phyloP scores from a whole-genome alignment of 2,113 vertebrate species.

The Chaenogobius annularis region DNA sequence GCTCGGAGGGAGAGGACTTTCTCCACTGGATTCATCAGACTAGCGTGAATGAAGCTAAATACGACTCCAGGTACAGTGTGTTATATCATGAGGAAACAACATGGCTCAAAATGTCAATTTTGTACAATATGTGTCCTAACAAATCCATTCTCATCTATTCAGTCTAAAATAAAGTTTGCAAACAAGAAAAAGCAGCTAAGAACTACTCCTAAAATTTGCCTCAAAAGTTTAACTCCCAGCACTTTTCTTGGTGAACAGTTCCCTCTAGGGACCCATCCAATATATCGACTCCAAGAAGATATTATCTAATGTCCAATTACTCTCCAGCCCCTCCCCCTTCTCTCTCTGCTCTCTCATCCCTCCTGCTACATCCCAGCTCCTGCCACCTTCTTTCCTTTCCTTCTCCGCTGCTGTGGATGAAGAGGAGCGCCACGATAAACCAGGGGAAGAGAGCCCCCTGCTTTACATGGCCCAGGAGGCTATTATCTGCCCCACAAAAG shows the following conservation, averaged over 20 bases:
- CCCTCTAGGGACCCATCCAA: slow-evolving; percentile 52
- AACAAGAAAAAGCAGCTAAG: too few species aligned
- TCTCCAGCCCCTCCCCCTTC: slow-evolving; percentile 15
- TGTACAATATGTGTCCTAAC: too few species aligned
- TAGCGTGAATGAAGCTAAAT: too few species aligned
- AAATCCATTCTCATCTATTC: background rate
- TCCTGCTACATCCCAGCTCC: slow-evolving; percentile 24
- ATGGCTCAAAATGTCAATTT: too few species aligned
- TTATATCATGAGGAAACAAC: too few species aligned
- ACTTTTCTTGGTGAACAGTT: slow-evolving; percentile 42
- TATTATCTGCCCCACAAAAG: slow-evolving; percentile 72
- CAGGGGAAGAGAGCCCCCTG: slow-evolving; percentile 59
- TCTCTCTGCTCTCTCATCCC: slow-evolving; percentile 20
- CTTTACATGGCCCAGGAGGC: slow-evolving; percentile 73
- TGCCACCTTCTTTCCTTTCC: slow-evolving; percentile 42
- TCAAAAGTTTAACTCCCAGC: slow-evolving; percentile 34
- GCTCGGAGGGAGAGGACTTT: too few species aligned
- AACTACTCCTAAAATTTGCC: background rate
- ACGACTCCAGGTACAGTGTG: too few species aligned
- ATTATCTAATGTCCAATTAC: slow-evolving; percentile 67
- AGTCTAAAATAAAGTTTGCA: background rate
- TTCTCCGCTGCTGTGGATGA: slow-evolving; percentile 47
- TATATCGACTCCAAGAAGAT: slow-evolving; percentile 49
- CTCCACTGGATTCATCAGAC: too few species aligned
- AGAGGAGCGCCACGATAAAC: slow-evolving; percentile 70